These are phyloP conservation scores for Daboia siamensis DNA, from an alignment of 2,113 vertebrate species.

Conservation along the genomic window DNA sequence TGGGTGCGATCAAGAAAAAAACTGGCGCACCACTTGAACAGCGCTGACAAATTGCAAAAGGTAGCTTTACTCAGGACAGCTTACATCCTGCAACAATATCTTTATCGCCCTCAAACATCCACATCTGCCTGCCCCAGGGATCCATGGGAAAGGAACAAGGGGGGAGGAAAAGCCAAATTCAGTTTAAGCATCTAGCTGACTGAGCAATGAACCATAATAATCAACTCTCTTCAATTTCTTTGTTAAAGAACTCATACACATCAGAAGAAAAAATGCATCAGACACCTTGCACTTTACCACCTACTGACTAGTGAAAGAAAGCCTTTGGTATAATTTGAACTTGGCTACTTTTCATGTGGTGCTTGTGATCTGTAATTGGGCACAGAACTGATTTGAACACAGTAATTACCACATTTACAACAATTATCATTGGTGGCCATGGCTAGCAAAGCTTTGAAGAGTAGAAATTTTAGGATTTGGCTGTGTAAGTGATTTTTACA, in stretches of 20 bases:
- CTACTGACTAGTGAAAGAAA: neutral
- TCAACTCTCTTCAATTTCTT: neutral
- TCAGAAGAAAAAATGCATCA: neutral
- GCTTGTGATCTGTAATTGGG: neutral
- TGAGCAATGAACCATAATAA: neutral
- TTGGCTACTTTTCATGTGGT: neutral
- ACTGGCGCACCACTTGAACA: too few species aligned
- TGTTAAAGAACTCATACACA: neutral
- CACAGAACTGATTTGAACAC: neutral
- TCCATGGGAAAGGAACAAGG: neutral
- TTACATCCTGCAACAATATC: too few species aligned
- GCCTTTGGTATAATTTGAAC: neutral
- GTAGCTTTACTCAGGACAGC: too few species aligned
- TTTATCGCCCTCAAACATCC: neutral
- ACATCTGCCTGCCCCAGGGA: neutral
- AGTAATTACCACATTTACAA: neutral
- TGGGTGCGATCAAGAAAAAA: too few species aligned
- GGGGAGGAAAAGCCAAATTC: neutral
- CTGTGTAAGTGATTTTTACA: constrained; percentile 35
- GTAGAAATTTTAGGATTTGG: constrained; percentile 47
- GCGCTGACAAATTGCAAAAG: too few species aligned
- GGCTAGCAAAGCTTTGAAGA: neutral
- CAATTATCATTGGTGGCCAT: constrained; percentile 23
- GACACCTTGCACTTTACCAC: neutral
- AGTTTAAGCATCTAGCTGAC: neutral